Percentiles rank a stretch among this genome's conserved stretches.
Conservation (phyloP, 1,140 invertebrate species). For the Apis dorsata region DNA sequence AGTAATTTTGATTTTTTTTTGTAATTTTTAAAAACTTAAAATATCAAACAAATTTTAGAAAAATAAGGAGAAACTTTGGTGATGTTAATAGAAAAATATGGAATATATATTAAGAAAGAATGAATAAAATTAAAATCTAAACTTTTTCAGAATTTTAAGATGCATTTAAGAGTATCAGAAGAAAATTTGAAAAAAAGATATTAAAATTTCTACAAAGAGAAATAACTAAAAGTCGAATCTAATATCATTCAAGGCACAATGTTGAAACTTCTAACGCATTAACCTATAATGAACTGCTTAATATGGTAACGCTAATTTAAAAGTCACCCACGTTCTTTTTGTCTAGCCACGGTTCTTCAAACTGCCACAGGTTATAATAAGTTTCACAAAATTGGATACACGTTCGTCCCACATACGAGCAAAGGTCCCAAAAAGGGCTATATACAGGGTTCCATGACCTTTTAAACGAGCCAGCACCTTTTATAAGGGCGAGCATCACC, state of each 20-base stretch:
- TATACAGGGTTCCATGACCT: conserved; percentile 54
- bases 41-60: too few species aligned
- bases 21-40: too few species aligned
- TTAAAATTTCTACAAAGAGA: too few species aligned
- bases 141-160: too few species aligned
- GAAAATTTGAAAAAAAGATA: too few species aligned
- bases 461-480: conserved; percentile 37
- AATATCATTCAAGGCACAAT: neutral
- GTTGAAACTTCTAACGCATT: conserved; percentile 1
- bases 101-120: too few species aligned
- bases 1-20: too few species aligned
- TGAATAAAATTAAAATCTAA: too few species aligned
- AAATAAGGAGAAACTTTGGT: too few species aligned
- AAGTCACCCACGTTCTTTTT: conserved; percentile 28
- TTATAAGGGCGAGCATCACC: conserved; percentile 30
- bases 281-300: conserved; percentile 18
- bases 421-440: conserved; percentile 23
- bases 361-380: conserved; percentile 34
- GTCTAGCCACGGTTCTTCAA: conserved; percentile 1
- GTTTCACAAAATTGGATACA: conserved; percentile 62
- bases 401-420: conserved; percentile 53
- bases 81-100: too few species aligned
- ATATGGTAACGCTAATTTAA: neutral
- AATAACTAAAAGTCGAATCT: too few species aligned
- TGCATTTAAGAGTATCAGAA: too few species aligned